Evolutionary conservation across 2,113 vertebrate genomes (phyloP).

Genomic region (Sisor rabdophorus): DNA sequence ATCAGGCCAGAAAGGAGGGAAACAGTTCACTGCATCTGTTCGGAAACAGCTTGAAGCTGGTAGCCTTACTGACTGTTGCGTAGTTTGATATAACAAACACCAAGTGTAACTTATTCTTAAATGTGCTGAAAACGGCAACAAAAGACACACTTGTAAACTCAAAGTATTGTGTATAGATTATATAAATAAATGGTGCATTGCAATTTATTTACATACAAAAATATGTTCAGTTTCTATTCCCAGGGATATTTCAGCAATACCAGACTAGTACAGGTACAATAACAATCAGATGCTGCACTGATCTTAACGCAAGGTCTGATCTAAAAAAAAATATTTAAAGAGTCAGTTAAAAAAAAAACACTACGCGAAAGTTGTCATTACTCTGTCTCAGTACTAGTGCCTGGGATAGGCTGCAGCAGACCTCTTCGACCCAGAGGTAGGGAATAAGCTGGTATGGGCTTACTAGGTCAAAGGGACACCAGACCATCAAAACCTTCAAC

Average conservation of each 20-base stretch:
- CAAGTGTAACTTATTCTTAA: too few species aligned
- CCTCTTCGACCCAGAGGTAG: too few species aligned
- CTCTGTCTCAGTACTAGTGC: too few species aligned
- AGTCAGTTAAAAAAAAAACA: not conserved
- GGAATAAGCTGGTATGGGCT: too few species aligned
- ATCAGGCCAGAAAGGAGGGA: constrained; percentile 28
- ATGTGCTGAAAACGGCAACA: not conserved
- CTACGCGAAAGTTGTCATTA: too few species aligned
- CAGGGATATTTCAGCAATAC: not conserved
- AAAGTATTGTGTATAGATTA: constrained; percentile 39
- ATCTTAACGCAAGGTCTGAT: not conserved
- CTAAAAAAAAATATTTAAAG: too few species aligned
- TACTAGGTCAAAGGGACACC: too few species aligned
- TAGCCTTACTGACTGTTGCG: not conserved
- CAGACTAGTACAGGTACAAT: not conserved
- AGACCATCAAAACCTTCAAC: too few species aligned
- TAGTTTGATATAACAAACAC: not conserved
- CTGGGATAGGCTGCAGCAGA: too few species aligned
- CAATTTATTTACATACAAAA: constrained; percentile 51
- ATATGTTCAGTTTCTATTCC: constrained; percentile 50
- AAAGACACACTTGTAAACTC: constrained; percentile 16
- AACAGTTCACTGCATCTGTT: not conserved
- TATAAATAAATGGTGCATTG: constrained; percentile 47
- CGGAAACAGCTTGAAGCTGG: not conserved
- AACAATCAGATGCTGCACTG: not conserved